Conservation (phyloP, 2,113 vertebrate genomes). For the Megaceryle torquata region DNA sequence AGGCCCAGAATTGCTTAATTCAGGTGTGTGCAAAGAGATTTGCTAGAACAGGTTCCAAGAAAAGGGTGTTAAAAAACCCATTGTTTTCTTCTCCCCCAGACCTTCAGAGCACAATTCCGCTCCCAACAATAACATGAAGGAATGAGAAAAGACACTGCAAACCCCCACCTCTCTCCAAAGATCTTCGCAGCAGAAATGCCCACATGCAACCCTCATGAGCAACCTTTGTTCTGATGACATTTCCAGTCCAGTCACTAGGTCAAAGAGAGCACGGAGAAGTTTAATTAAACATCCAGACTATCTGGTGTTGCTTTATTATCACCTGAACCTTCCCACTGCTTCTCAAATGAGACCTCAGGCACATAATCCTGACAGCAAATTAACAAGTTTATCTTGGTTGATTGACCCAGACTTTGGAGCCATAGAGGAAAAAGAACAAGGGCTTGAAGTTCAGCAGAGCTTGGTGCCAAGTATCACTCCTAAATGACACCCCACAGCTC, state of each 20-base stretch:
- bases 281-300: constrained; percentile 49
- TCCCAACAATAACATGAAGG: background rate
- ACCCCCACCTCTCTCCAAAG: background rate
- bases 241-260: constrained; percentile 30
- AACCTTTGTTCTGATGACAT: constrained; percentile 34
- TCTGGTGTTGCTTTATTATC: constrained; percentile 47
- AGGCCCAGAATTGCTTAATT: background rate
- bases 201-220: background rate
- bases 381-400: constrained; percentile 49
- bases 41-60: background rate
- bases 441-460: background rate
- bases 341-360: constrained; percentile 21
- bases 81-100: background rate
- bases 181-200: background rate
- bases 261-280: background rate
- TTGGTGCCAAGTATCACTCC: background rate
- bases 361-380: background rate
- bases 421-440: background rate
- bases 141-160: background rate
- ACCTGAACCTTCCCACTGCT: constrained; percentile 45
- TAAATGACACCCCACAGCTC: constrained; percentile 28
- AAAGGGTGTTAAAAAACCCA: background rate
- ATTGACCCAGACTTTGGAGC: constrained; percentile 47
- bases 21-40: background rate
- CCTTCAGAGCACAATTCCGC: background rate